Conservation (phyloP, 2,888 invertebrate species). For the Limnephilus auricula region DNA sequence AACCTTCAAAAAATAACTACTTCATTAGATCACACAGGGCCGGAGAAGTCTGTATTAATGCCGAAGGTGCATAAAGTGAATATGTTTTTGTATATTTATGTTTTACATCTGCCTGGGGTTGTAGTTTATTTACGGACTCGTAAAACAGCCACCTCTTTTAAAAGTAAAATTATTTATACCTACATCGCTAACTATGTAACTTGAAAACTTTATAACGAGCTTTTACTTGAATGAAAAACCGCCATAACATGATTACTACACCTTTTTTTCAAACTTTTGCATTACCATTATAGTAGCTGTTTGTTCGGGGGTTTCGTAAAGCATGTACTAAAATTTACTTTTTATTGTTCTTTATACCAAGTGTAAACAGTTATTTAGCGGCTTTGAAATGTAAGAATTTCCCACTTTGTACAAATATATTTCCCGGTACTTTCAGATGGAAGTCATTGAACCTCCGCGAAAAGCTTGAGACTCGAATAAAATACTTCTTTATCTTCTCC, state of each 20-base stretch:
- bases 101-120: background rate
- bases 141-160: background rate
- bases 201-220: constrained; percentile 2
- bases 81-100: background rate
- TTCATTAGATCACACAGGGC: background rate
- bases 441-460: background rate
- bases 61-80: too few relatives aligned
- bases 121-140: background rate
- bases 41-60: background rate
- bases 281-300: background rate
- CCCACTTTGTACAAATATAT: background rate
- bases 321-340: background rate
- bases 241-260: background rate
- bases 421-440: background rate
- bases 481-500: background rate
- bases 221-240: background rate
- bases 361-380: background rate
- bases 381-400: background rate
- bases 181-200: background rate
- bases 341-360: background rate
- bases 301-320: background rate
- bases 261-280: background rate
- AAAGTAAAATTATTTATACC: background rate
- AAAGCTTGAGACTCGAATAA: background rate
- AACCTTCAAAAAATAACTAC: too few relatives aligned